phyloP scores from a whole-genome alignment of 2,113 vertebrate species.

The Ia io region DNA sequence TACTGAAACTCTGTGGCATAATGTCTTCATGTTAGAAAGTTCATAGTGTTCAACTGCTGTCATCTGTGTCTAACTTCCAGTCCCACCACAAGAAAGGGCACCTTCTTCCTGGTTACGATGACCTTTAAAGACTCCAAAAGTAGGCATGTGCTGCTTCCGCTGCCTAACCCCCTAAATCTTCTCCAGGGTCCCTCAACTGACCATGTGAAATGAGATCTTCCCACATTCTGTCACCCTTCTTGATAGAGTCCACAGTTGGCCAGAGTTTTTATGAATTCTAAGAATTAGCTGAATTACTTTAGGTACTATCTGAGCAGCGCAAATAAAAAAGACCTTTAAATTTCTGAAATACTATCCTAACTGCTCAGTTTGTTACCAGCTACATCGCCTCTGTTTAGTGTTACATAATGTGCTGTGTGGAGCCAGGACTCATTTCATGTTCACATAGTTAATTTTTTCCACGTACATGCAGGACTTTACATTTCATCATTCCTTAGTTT shows the following conservation, averaged over 20 bases:
- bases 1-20: fast-evolving
- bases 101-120: background rate
- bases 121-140: background rate
- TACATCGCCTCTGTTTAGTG: background rate
- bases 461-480: background rate
- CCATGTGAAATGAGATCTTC: fast-evolving
- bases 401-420: fast-evolving
- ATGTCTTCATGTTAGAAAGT: fast-evolving
- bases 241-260: no score
- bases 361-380: background rate
- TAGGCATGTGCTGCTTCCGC: fast-evolving
- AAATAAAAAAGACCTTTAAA: background rate
- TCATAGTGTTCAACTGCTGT: background rate
- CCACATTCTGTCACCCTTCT: background rate
- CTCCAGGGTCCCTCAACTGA: background rate
- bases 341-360: background rate
- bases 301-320: background rate
- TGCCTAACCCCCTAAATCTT: background rate
- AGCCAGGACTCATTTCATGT: background rate
- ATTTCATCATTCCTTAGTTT: background rate
- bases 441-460: background rate
- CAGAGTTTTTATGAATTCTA: background rate
- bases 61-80: background rate
- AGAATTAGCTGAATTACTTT: background rate
- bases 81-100: fast-evolving